Conservation (phyloP, 1,140 invertebrate genomes). For the Drosophila ironensis region DNA sequence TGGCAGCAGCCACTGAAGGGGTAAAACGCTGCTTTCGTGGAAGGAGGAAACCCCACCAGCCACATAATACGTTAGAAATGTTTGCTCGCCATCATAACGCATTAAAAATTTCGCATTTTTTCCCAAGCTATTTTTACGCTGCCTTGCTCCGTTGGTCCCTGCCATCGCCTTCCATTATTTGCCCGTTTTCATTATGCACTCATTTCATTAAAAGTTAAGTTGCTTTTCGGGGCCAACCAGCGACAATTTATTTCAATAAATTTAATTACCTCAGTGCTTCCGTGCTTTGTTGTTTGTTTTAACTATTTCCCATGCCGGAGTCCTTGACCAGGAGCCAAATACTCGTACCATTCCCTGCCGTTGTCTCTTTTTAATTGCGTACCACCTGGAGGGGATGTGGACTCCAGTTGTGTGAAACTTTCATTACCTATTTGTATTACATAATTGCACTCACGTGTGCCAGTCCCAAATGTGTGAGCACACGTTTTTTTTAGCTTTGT, state of each 20-base stretch:
- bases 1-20: neutral
- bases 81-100: slow-evolving; percentile 33
- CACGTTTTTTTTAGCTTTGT: slow-evolving; percentile 14
- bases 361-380: slow-evolving; percentile 55
- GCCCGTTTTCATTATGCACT: slow-evolving; percentile 36
- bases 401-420: slow-evolving; percentile 51
- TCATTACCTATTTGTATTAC: slow-evolving; percentile 73
- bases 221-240: slow-evolving; percentile 39
- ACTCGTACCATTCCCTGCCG: neutral
- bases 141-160: neutral
- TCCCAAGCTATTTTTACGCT: neutral
- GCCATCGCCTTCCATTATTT: slow-evolving; percentile 19
- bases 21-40: neutral
- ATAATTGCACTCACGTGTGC: slow-evolving; percentile 57
- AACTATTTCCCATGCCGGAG: slow-evolving; percentile 29
- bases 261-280: slow-evolving; percentile 52
- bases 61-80: slow-evolving; percentile 25
- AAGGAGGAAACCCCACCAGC: neutral
- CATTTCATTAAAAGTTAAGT: slow-evolving; percentile 67
- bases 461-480: slow-evolving; percentile 18
- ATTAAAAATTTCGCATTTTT: slow-evolving; percentile 30
- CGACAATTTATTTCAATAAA: slow-evolving; percentile 76
- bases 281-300: slow-evolving; percentile 12
- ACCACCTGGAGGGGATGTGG: slow-evolving; percentile 9
- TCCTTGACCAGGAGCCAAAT: slow-evolving; percentile 30